Percentiles rank a stretch among this genome's conserved stretches.
Evolutionary conservation across 2,888 invertebrate genomes (phyloP).

Genomic region (Noctua janthe): DNA sequence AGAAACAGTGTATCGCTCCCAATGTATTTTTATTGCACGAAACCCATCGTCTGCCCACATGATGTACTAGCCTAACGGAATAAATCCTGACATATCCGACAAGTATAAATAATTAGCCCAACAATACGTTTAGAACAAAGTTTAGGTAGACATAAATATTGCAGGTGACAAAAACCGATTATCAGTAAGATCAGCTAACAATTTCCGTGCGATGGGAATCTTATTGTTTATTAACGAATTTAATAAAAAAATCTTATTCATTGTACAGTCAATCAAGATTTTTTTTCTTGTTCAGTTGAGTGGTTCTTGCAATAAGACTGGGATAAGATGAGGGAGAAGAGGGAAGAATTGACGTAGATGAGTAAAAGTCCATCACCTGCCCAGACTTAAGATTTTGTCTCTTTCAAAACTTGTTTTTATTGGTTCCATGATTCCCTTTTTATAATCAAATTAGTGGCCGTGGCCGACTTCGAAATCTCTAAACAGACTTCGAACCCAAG

Average conservation of each 20-base stretch:
- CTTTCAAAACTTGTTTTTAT: too few relatives aligned
- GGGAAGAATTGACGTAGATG: background rate
- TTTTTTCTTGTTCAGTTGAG: background rate
- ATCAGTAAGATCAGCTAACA: constrained; percentile 51
- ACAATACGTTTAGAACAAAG: background rate
- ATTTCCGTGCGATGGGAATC: constrained; percentile 51
- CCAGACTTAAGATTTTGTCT: background rate
- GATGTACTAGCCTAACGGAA: too few relatives aligned
- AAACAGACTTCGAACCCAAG: too few relatives aligned
- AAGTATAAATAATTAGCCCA: too few relatives aligned
- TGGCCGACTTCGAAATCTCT: too few relatives aligned
- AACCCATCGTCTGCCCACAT: too few relatives aligned
- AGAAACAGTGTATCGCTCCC: too few relatives aligned
- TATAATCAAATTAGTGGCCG: too few relatives aligned
- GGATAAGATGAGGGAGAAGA: background rate
- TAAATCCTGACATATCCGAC: too few relatives aligned
- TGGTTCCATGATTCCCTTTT: too few relatives aligned
- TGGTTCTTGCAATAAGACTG: background rate
- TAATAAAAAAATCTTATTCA: constrained; percentile 28
- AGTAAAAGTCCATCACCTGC: background rate
- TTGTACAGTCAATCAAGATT: constrained; percentile 49
- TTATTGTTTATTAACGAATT: constrained; percentile 34
- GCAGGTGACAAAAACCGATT: constrained; percentile 31
- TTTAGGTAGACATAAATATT: background rate
- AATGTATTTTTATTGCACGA: too few relatives aligned